Conservation (phyloP, 2,797 vertebrate genomes). For the Apogon hyalosoma region DNA sequence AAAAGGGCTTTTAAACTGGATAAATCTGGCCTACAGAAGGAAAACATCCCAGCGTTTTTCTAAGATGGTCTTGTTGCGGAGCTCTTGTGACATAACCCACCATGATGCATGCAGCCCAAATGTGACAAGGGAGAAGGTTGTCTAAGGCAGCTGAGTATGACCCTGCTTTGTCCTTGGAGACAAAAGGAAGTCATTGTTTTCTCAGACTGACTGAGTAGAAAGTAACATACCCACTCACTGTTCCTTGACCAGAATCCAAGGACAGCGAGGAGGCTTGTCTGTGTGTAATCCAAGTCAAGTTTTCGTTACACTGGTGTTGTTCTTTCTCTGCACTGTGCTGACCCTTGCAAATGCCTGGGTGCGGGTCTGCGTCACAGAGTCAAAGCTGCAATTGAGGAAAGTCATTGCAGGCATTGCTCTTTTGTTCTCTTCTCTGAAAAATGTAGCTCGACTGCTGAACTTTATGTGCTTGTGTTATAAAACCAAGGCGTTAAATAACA, state of each 20-base stretch:
- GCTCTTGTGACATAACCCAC: slow-evolving; percentile 67
- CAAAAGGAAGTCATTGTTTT: slow-evolving; percentile 64
- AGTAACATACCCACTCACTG: slow-evolving; percentile 72
- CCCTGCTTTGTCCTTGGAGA: slow-evolving; percentile 60
- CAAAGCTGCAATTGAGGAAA: slow-evolving; percentile 55
- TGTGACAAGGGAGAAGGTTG: slow-evolving; percentile 64
- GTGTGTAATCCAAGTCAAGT: slow-evolving; percentile 34
- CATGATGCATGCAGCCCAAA: slow-evolving; percentile 41
- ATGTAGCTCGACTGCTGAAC: slow-evolving; percentile 9
- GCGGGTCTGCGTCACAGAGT: slow-evolving; percentile 58
- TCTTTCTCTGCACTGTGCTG: slow-evolving; percentile 48
- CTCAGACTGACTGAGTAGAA: slow-evolving; percentile 63
- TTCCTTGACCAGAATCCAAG: slow-evolving; percentile 62
- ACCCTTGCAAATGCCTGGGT: slow-evolving; percentile 66
- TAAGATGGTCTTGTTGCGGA: slow-evolving; percentile 27
- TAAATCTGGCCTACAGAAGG: slow-evolving; percentile 10
- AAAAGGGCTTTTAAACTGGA: slow-evolving; percentile 8
- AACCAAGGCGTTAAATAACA: neutral
- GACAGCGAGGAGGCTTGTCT: slow-evolving; percentile 65
- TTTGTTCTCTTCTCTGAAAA: slow-evolving; percentile 39
- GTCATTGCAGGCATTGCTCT: slow-evolving; percentile 24
- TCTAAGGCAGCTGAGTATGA: slow-evolving; percentile 57
- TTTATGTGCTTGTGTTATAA: neutral
- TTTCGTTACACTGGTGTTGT: slow-evolving; percentile 43
- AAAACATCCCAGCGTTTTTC: slow-evolving; percentile 19